These are phyloP conservation scores for Rhimphoctona megacephalus DNA, from an alignment of 2,888 invertebrate genomes.

Conservation along the genomic window DNA sequence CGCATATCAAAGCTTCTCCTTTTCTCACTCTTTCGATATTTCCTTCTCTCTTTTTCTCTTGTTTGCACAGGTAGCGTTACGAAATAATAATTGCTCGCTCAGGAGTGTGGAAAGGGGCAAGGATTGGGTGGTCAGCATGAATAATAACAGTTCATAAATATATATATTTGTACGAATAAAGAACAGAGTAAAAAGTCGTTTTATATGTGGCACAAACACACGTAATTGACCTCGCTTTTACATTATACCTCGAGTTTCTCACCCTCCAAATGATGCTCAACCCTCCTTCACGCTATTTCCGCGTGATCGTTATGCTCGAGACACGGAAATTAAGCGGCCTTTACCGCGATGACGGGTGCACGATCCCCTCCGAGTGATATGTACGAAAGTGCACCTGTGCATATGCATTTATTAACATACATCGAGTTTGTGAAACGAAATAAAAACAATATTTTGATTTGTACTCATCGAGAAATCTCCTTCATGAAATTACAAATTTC, in stretches of 20 bases:
- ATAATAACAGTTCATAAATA: slow-evolving; percentile 58
- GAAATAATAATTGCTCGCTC: slow-evolving; percentile 61
- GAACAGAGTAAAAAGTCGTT: slow-evolving; percentile 41
- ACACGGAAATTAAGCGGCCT: slow-evolving; percentile 49
- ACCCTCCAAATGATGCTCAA: slow-evolving; percentile 23
- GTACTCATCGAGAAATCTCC: background rate
- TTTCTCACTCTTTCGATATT: background rate
- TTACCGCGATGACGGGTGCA: slow-evolving; percentile 50
- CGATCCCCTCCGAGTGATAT: slow-evolving; percentile 45
- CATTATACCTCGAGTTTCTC: slow-evolving; percentile 5
- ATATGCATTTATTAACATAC: background rate
- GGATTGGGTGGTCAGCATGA: slow-evolving; percentile 8
- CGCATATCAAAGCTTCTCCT: slow-evolving; percentile 46
- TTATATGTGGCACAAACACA: background rate
- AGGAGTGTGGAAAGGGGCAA: slow-evolving; percentile 36
- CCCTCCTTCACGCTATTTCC: slow-evolving; percentile 53
- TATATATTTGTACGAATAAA: background rate
- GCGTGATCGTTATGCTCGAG: slow-evolving; percentile 44
- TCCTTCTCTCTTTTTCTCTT: background rate
- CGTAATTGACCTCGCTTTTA: background rate
- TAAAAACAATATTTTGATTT: background rate
- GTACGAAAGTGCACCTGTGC: slow-evolving; percentile 60
- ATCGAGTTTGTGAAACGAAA: background rate
- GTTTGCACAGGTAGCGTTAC: slow-evolving; percentile 41
- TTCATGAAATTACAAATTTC: too few species aligned